Evolutionary conservation across 2,797 vertebrate genomes (phyloP), one percentile per base, ranked within the genome.

Genomic region (Takifugu rubripes): DNA sequence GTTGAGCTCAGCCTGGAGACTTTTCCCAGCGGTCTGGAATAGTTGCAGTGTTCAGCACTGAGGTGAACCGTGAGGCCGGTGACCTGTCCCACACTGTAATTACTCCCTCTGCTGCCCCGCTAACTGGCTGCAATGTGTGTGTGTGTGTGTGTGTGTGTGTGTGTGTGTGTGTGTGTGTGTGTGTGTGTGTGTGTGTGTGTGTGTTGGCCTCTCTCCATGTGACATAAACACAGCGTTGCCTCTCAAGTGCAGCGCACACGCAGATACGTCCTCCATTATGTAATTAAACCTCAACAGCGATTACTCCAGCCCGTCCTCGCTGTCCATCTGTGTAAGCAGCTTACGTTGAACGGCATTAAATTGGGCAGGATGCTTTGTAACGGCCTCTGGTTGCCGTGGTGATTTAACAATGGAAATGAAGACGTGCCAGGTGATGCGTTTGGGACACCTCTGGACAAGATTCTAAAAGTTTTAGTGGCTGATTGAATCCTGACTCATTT

Each of bases 61-160:
- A 77, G 86, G 85, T 85, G 64, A 86, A 83, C 84, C 78, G 8
- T 77, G 31, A 66, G 58, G 66, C 56, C 12, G 26, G 59, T 79
- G 78, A 76, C 79, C 78, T 80, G 76, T 80, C 83, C 78, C 50
- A 44, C 53, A 52, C 74, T 74, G 67, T 83, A 82, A 86, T 87
- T 88, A 83, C 60, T 74, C 59, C 67, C 70, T 74, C 62, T 59
- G 45, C 43, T 64, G 65, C 64, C 61, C 61, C 51, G 49, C 60
- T 45, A 56, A 65, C 50, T 70, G 24, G 26, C 36, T 31, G 17
- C 14, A 17, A 15, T 17, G n/a, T 1, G 11, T 43, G 25, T 72
- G 59, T 69, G 55, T 68, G 44, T 67, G 48, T 64, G 49, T 68
- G 47, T 64, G 49, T 64, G 50, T 46, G 49, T 42, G n/a, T n/a